A percentile compares a stretch with the other conserved stretches of the same genome.
These are phyloP conservation scores for Falco rusticolus DNA, from an alignment of 2,797 vertebrate genomes.

Conservation along the genomic window DNA sequence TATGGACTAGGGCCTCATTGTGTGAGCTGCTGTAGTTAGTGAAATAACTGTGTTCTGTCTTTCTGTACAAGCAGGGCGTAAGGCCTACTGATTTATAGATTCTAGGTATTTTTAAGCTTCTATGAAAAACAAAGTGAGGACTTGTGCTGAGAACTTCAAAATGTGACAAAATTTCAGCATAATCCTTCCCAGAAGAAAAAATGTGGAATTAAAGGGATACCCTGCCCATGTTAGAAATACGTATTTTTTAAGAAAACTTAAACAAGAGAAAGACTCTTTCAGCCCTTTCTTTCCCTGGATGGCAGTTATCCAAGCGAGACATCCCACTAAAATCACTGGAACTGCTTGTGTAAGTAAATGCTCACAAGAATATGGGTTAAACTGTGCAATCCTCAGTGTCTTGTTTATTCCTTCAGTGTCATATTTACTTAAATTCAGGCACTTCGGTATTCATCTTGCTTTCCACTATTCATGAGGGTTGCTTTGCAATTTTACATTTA, in stretches of 20 bases:
- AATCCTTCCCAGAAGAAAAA: not conserved
- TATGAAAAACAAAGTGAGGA: not conserved
- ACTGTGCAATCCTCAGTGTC: not conserved
- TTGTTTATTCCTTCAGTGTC: not conserved
- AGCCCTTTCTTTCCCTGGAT: not conserved
- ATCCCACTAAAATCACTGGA: not conserved
- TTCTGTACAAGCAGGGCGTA: not conserved
- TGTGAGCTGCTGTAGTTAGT: not conserved
- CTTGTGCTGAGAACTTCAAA: not conserved
- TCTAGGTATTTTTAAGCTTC: not conserved
- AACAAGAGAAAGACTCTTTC: not conserved
- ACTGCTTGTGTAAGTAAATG: not conserved
- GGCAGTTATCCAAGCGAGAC: not conserved
- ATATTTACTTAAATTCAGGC: not conserved
- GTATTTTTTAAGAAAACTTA: not conserved
- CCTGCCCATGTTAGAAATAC: not conserved
- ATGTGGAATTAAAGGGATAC: not conserved
- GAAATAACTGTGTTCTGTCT: not conserved
- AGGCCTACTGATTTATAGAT: not conserved
- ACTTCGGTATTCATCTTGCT: not conserved
- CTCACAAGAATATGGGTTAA: not conserved
- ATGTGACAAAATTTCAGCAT: not conserved
- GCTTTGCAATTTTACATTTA: slow-evolving; percentile 1
- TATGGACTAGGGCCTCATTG: not conserved
- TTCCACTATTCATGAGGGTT: not conserved